Evolutionary conservation across 2,888 invertebrate species (phyloP).

Genomic region (Calameuta pallipes): DNA sequence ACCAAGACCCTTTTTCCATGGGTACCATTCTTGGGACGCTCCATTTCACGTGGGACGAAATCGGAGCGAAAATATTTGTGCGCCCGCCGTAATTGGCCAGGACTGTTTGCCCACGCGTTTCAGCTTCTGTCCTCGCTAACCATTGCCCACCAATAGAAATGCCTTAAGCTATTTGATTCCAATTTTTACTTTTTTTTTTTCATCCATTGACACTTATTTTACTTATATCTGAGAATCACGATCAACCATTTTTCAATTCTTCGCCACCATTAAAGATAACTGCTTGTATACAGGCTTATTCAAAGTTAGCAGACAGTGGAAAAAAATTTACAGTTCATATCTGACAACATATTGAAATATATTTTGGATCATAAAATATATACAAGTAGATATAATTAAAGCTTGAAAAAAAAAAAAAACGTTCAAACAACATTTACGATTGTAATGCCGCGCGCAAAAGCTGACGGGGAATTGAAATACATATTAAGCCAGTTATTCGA

Average conservation of each 20-base stretch:
- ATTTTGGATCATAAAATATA: not conserved
- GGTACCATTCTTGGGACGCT: conserved; percentile 27
- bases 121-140: conserved; percentile 7
- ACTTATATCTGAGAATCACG: not conserved
- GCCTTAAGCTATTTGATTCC: not conserved
- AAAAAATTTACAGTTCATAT: not conserved
- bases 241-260: not conserved
- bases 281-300: not conserved
- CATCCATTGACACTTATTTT: not conserved
- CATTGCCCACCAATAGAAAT: conserved; percentile 6
- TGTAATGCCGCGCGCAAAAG: not conserved
- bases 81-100: conserved; percentile 42
- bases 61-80: conserved; percentile 50
- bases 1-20: conserved; percentile 20
- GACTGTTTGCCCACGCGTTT: conserved; percentile 23
- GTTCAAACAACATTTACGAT: not conserved
- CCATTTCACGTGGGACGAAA: conserved; percentile 50
- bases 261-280: not conserved
- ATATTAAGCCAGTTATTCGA: conserved; percentile 34
- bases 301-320: not conserved
- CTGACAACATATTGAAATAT: not conserved
- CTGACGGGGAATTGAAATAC: not conserved
- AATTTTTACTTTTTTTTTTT: conserved; percentile 10
- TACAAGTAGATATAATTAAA: not conserved
- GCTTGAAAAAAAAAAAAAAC: not conserved